A percentile compares a stretch with the other conserved stretches of the same genome.
Conservation (phyloP, 2,797 vertebrate genomes). For the Macropodus opercularis region DNA sequence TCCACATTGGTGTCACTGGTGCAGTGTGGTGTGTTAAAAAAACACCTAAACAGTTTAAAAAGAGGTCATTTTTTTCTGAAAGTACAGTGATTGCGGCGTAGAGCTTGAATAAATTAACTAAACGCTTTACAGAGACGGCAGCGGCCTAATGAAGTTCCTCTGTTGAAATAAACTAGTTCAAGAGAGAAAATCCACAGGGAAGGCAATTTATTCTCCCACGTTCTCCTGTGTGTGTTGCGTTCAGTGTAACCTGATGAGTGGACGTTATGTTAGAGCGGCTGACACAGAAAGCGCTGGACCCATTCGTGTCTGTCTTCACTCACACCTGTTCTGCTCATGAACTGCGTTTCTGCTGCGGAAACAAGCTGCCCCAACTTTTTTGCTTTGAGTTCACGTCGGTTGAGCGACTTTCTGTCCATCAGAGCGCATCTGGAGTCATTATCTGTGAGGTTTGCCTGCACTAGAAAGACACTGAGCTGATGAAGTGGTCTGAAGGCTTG, state of each 20-base stretch:
- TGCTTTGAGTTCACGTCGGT: background rate
- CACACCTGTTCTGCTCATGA: conserved; percentile 2
- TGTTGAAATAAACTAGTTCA: conserved; percentile 19
- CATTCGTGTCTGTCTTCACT: conserved; percentile 6
- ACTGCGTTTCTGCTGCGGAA: conserved; percentile 5
- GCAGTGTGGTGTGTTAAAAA: too few relatives aligned
- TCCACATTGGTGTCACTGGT: too few relatives aligned
- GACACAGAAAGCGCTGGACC: background rate
- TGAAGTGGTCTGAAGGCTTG: background rate
- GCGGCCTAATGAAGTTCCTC: conserved; percentile 4
- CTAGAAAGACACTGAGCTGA: background rate
- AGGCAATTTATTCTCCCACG: conserved; percentile 19
- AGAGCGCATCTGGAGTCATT: background rate
- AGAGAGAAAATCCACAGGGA: conserved; percentile 6
- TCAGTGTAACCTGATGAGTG: conserved; percentile 20
- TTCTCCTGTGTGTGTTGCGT: conserved; percentile 4
- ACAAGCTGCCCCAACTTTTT: background rate
- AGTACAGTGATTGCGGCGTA: too few relatives aligned
- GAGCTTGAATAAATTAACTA: background rate
- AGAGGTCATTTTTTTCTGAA: too few relatives aligned
- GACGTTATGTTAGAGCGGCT: conserved; percentile 14
- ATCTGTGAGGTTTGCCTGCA: background rate
- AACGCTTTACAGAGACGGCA: conserved; percentile 3
- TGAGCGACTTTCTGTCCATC: conserved; percentile 15
- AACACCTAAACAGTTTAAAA: too few relatives aligned